phyloP scores from a whole-genome alignment of 2,888 invertebrate species.

The Junonia oenone region DNA sequence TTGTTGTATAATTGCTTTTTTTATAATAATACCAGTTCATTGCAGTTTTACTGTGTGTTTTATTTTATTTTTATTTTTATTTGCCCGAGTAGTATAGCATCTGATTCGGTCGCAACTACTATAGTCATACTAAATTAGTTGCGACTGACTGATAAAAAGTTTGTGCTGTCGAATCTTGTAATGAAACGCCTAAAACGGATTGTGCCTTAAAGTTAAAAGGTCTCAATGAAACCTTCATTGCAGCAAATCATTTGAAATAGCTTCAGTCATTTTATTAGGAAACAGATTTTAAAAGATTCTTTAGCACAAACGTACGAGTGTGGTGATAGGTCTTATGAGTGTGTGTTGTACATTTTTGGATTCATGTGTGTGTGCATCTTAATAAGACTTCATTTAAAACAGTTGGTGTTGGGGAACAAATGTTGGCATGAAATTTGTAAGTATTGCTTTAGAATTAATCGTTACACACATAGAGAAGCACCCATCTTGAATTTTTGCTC shows the following conservation, averaged over 20 bases:
- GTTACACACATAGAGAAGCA: conserved; percentile 35
- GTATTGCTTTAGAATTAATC: conserved; percentile 55
- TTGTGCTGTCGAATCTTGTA: conserved; percentile 61
- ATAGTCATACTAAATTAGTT: conserved; percentile 48
- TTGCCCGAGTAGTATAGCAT: conserved; percentile 64
- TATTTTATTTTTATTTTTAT: conserved; percentile 62
- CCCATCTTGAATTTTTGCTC: conserved; percentile 29
- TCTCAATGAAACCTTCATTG: conserved; percentile 19
- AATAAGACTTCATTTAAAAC: conserved; percentile 50
- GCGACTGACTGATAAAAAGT: conserved; percentile 47
- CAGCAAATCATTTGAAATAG: conserved; percentile 11
- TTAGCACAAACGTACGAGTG: conserved; percentile 55
- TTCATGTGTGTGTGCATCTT: conserved; percentile 55
- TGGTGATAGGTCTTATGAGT: conserved; percentile 49
- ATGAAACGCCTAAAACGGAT: conserved; percentile 28
- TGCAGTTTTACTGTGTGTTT: conserved; percentile 84
- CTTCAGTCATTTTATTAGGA: conserved; percentile 10
- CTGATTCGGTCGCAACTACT: conserved; percentile 43
- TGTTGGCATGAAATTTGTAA: conserved; percentile 58
- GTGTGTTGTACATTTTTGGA: conserved; percentile 40
- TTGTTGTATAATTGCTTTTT: conserved; percentile 87
- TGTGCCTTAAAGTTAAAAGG: conserved; percentile 34
- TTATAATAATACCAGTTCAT: conserved; percentile 86
- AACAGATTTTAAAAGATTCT: conserved; percentile 36
- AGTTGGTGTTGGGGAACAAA: conserved; percentile 76